Conservation (phyloP, 2,888 invertebrate genomes). For the Meta bourneti region DNA sequence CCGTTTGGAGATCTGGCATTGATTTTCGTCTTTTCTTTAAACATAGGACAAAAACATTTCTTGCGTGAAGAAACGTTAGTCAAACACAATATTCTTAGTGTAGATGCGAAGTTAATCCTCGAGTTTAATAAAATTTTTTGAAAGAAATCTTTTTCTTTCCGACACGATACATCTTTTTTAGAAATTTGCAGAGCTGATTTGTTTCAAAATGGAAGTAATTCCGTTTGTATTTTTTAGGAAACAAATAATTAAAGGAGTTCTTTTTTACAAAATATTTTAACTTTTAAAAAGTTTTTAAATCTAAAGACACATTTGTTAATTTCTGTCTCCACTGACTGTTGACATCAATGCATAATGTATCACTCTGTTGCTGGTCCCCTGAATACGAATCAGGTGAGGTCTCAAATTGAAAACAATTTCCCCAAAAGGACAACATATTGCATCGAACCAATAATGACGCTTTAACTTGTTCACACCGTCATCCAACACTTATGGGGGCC, state of each 20-base stretch:
- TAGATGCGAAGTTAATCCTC: constrained; percentile 28
- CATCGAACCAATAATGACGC: too few relatives aligned
- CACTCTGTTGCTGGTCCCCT: too few relatives aligned
- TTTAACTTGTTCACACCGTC: too few relatives aligned
- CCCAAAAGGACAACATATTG: too few relatives aligned
- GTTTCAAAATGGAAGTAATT: neutral
- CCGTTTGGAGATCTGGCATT: constrained; percentile 14
- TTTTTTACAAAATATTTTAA: too few relatives aligned
- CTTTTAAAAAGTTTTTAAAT: too few relatives aligned
- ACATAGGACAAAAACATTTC: neutral
- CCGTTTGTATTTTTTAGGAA: neutral
- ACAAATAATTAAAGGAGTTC: neutral
- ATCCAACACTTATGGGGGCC: too few relatives aligned
- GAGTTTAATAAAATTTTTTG: constrained; percentile 20
- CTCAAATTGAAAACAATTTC: too few relatives aligned
- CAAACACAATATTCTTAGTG: neutral
- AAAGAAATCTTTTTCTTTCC: constrained; percentile 17
- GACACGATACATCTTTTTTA: neutral
- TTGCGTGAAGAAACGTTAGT: neutral
- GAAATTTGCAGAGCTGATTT: neutral
- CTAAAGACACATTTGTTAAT: too few relatives aligned
- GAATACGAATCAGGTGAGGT: too few relatives aligned
- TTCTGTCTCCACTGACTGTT: too few relatives aligned
- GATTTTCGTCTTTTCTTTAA: constrained; percentile 17
- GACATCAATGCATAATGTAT: too few relatives aligned